Evolutionary conservation across 2,797 vertebrate genomes (phyloP).

Genomic region (Bufotes viridis): DNA sequence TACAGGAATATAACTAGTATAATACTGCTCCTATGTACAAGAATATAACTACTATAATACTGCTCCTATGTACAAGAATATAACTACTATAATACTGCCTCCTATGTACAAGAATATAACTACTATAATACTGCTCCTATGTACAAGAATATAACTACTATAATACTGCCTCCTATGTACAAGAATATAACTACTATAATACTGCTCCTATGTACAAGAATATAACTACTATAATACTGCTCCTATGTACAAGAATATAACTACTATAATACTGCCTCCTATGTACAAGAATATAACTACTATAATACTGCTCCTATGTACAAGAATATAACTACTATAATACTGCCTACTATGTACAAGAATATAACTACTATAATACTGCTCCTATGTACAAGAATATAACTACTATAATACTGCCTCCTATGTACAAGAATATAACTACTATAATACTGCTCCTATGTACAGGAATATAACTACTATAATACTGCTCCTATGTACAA

Average conservation of each 20-base stretch:
- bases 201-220: constrained; percentile 8
- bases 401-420: constrained; percentile 12
- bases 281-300: constrained; percentile 1
- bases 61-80: constrained; percentile 3
- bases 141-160: constrained; percentile 1
- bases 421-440: constrained; percentile 6
- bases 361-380: constrained; percentile 17
- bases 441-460: not conserved
- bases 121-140: constrained; percentile 8
- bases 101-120: constrained; percentile 6
- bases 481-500: not conserved
- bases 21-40: constrained; percentile 4
- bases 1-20: constrained; percentile 9
- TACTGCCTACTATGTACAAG: not conserved
- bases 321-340: constrained; percentile 18
- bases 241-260: constrained; percentile 1
- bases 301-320: constrained; percentile 4
- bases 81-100: constrained; percentile 7
- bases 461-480: constrained; percentile 7
- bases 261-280: constrained; percentile 5
- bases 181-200: constrained; percentile 16
- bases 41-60: constrained; percentile 20
- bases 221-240: constrained; percentile 18
- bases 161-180: constrained; percentile 3
- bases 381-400: constrained; percentile 6